Evolutionary conservation across 1,140 invertebrate genomes (phyloP).

Genomic region (Papilio xuthus): DNA sequence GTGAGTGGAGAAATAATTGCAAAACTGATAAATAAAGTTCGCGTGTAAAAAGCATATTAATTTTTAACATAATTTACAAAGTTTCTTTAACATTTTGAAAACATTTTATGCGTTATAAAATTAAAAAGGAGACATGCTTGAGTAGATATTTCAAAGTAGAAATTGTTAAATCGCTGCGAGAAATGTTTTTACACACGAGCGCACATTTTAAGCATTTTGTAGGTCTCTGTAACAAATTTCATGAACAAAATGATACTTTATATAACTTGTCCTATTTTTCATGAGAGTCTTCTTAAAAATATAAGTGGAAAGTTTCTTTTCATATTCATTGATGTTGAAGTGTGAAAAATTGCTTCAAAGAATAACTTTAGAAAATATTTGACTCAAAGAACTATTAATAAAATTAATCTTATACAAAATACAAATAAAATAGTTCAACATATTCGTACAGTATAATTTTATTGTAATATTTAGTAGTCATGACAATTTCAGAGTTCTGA

Average conservation of each 20-base stretch:
- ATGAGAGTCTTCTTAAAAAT: neutral
- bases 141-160: neutral
- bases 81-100: neutral
- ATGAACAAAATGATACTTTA: neutral
- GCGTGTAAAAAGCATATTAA: too few relatives aligned
- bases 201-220: neutral
- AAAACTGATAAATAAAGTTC: too few relatives aligned
- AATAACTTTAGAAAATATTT: neutral
- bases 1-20: too few relatives aligned
- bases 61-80: neutral
- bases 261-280: conserved; percentile 7
- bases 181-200: conserved; percentile 8
- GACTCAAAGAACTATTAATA: neutral
- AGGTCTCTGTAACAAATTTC: conserved; percentile 7
- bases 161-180: neutral
- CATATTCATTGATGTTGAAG: neutral
- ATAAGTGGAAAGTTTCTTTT: neutral
- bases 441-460: too few relatives aligned
- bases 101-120: neutral
- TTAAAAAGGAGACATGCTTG: neutral
- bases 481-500: too few relatives aligned
- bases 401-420: neutral
- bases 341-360: neutral
- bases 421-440: too few relatives aligned
- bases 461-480: too few relatives aligned